phyloP scores from a whole-genome alignment of 2,113 vertebrate species.

The Carettochelys insculpta region DNA sequence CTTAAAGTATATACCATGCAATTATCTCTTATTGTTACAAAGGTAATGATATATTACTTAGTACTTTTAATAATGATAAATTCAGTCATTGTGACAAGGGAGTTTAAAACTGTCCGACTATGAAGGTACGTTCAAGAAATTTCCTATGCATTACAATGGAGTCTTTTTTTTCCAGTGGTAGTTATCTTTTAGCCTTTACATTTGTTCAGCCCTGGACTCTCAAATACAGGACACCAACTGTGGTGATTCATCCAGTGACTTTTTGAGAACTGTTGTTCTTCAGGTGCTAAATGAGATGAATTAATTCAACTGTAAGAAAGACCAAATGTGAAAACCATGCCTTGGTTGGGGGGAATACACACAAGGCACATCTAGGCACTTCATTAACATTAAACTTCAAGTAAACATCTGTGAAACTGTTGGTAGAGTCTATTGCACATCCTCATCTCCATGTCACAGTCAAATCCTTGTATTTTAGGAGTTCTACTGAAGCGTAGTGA shows the following conservation, averaged over 20 bases:
- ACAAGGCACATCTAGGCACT: conserved; percentile 27
- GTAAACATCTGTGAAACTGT: conserved; percentile 62
- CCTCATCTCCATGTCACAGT: conserved; percentile 57
- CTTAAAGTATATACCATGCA: conserved; percentile 71
- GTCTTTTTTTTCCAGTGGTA: conserved; percentile 3
- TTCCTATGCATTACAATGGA: neutral
- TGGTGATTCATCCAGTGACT: neutral
- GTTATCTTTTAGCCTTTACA: neutral
- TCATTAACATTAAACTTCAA: conserved; percentile 67
- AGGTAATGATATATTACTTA: conserved; percentile 71
- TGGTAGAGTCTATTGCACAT: conserved; percentile 48
- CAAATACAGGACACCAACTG: neutral
- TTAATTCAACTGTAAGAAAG: conserved; percentile 15
- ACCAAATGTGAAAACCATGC: conserved; percentile 7
- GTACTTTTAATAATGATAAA: conserved; percentile 67
- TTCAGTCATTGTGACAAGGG: conserved; percentile 59
- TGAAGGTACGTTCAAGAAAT: neutral
- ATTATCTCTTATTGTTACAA: conserved; percentile 66
- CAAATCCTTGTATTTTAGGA: conserved; percentile 51
- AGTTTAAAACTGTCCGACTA: conserved; percentile 15
- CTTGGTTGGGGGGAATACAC: neutral
- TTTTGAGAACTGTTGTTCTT: conserved; percentile 28
- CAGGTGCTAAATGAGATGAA: conserved; percentile 13
- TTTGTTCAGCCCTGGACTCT: neutral
- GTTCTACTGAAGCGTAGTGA: conserved; percentile 52